Evolutionary conservation across 2,113 vertebrate genomes (phyloP).

Genomic region (Triplophysa tibetana): DNA sequence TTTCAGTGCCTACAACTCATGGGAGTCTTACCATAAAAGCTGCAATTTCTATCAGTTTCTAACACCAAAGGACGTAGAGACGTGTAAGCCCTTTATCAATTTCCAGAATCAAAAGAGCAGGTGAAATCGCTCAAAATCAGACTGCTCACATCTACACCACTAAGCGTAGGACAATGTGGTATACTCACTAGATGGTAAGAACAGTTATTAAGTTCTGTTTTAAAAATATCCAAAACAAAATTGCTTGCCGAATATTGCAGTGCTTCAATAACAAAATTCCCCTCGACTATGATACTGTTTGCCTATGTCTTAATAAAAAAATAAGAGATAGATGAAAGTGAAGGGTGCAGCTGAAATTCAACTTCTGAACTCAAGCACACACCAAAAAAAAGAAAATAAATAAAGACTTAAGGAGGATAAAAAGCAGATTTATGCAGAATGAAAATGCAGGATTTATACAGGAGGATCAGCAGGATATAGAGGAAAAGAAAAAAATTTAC

Average conservation of each 20-base stretch:
- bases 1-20: constrained; percentile 29
- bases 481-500: constrained; percentile 14
- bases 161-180: constrained; percentile 15
- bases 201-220: neutral
- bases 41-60: constrained; percentile 26
- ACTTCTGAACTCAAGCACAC: constrained; percentile 1
- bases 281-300: neutral
- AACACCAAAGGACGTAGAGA: constrained; percentile 15
- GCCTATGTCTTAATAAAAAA: neutral
- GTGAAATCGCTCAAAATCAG: neutral
- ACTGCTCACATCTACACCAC: neutral
- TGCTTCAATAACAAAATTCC: neutral
- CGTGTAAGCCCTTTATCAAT: neutral
- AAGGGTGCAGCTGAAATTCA: neutral
- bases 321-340: neutral
- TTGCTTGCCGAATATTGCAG: neutral
- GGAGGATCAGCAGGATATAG: constrained; percentile 2
- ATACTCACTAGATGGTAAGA: constrained; percentile 41
- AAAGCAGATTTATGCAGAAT: constrained; percentile 7
- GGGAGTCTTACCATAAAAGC: constrained; percentile 34
- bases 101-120: constrained; percentile 7
- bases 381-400: neutral
- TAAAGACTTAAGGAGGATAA: constrained; percentile 12
- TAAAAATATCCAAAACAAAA: neutral
- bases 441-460: constrained; percentile 29